A percentile compares a stretch with the other conserved stretches of the same genome.
Conservation (phyloP, 1,140 invertebrate genomes). For the Drosophila equinoxialis region DNA sequence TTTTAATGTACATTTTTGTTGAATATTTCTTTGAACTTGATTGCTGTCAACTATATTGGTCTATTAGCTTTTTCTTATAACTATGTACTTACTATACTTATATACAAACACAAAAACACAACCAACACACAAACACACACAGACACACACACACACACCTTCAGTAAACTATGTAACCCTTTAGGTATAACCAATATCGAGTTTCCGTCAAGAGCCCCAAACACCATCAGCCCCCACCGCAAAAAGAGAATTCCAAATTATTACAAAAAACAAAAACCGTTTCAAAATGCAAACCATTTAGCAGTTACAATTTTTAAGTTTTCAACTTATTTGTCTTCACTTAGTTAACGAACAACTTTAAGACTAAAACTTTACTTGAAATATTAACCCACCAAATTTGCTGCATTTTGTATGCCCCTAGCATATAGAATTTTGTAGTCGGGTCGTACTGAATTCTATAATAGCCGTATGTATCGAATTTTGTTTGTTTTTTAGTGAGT, state of each 20-base stretch:
- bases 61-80: constrained; percentile 50
- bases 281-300: constrained; percentile 16
- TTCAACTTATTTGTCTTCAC: neutral
- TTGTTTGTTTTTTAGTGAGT: constrained; percentile 82
- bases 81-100: constrained; percentile 5
- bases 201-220: neutral
- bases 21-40: constrained; percentile 52
- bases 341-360: constrained; percentile 31
- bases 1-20: constrained; percentile 49
- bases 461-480: constrained; percentile 80
- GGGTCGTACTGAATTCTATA: constrained; percentile 68
- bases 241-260: neutral
- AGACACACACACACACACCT: constrained; percentile 37
- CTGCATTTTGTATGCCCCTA: constrained; percentile 71
- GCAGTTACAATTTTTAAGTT: neutral
- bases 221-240: no score
- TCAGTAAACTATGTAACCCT: constrained; percentile 31
- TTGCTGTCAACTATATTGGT: constrained; percentile 68
- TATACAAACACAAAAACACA: constrained; percentile 40
- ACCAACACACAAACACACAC: constrained; percentile 29
- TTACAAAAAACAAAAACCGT: constrained; percentile 24
- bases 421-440: constrained; percentile 71
- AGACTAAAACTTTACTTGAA: constrained; percentile 48
- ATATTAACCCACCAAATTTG: constrained; percentile 76
- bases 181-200: constrained; percentile 20